phyloP scores from a whole-genome alignment of 2,113 vertebrate species.

The Pituophis catenifer region DNA sequence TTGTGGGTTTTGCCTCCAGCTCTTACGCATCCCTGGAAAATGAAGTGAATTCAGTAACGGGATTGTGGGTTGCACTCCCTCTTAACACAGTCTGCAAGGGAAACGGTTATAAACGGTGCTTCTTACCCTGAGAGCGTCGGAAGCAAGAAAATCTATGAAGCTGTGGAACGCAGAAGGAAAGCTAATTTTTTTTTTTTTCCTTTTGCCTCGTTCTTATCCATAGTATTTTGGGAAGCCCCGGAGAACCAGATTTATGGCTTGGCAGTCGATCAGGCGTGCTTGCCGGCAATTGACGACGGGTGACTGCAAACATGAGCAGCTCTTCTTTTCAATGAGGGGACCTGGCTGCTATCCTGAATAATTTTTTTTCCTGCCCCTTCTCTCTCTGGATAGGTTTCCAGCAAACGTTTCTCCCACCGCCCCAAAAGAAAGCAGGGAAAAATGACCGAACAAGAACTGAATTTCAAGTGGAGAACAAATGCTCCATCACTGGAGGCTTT shows the following conservation, averaged over 20 bases:
- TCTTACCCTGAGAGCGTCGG: too few relatives aligned
- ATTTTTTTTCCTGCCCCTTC: not conserved
- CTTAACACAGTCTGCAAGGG: too few relatives aligned
- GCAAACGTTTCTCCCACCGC: not conserved
- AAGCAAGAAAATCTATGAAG: rapidly evolving
- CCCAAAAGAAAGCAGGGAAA: not conserved
- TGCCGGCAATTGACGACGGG: not conserved
- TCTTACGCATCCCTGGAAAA: not conserved
- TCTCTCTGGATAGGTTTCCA: not conserved
- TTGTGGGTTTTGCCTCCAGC: not conserved
- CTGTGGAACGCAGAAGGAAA: rapidly evolving
- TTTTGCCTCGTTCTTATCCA: not conserved
- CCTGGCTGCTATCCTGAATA: rapidly evolving
- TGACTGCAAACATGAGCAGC: not conserved
- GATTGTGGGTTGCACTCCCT: too few relatives aligned
- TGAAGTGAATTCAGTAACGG: not conserved
- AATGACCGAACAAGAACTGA: not conserved
- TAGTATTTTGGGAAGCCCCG: not conserved
- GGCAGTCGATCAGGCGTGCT: not conserved
- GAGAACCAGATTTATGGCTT: not conserved
- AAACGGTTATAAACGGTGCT: too few relatives aligned
- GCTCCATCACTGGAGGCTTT: too few relatives aligned
- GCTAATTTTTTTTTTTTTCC: rapidly evolving
- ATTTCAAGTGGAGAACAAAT: too few relatives aligned
- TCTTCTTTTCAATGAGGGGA: rapidly evolving